These are phyloP conservation scores for Eulemur macaco DNA, from an alignment of 2,113 vertebrate species.

Conservation along the genomic window DNA sequence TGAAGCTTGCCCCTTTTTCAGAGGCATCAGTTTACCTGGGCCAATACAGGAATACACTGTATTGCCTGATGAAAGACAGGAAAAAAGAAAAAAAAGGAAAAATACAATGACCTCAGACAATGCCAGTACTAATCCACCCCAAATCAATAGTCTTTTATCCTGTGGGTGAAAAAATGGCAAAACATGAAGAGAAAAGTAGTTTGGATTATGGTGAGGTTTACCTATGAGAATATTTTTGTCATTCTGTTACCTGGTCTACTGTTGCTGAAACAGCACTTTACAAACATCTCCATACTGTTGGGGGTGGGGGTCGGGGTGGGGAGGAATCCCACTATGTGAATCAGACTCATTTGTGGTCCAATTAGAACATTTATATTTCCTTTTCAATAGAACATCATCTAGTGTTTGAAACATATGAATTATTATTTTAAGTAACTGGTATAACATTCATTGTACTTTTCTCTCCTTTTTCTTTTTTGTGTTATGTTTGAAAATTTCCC, in stretches of 20 bases:
- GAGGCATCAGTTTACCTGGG: conserved; percentile 11
- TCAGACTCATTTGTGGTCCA: background rate
- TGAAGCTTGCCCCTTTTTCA: background rate
- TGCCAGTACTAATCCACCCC: background rate
- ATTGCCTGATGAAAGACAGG: background rate
- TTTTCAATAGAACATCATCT: background rate
- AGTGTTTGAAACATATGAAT: background rate
- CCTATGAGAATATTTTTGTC: background rate
- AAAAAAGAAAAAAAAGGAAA: background rate
- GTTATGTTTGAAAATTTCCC: background rate
- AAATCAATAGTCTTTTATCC: conserved; percentile 40
- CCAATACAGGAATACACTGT: background rate
- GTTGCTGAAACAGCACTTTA: background rate
- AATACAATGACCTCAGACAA: conserved; percentile 7
- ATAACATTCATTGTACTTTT: conserved; percentile 2
- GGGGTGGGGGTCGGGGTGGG: background rate
- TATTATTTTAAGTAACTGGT: conserved; percentile 36
- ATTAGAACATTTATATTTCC: background rate
- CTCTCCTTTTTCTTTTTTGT: background rate
- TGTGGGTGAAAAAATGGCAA: background rate
- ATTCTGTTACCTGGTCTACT: background rate
- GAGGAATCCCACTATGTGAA: background rate
- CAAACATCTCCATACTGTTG: background rate
- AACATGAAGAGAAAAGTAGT: conserved; percentile 16
- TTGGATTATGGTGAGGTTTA: background rate